Percentiles rank a stretch among this genome's conserved stretches.
phyloP scores from a whole-genome alignment of 37 sponge, comb jelly and placozoan genomes.

The Agelas oroides region DNA sequence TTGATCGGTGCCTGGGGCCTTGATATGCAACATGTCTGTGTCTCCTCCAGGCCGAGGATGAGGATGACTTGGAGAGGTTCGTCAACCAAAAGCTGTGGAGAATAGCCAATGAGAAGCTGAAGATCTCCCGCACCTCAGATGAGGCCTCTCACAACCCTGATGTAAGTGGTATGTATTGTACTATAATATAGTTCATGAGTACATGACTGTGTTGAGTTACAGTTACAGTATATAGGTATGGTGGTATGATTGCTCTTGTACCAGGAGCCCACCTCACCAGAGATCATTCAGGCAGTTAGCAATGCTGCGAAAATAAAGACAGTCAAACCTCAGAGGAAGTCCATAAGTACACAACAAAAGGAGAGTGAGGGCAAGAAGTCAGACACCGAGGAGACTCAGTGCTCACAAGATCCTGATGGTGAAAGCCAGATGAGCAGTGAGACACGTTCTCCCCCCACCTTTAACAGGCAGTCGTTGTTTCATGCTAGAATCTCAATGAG shows the following conservation, averaged over 20 bases:
- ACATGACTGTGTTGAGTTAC: background rate
- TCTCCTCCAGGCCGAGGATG: background rate
- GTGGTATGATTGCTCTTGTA: too few species aligned
- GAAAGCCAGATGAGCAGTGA: too few species aligned
- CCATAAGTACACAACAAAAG: too few species aligned
- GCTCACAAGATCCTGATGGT: too few species aligned
- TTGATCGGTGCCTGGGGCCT: too few species aligned
- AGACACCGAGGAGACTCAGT: too few species aligned
- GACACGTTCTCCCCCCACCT: too few species aligned
- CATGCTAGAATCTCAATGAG: too few species aligned
- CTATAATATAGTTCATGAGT: background rate
- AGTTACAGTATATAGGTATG: too few species aligned
- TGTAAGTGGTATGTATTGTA: background rate
- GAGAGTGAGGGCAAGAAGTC: too few species aligned
- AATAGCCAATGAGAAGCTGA: background rate
- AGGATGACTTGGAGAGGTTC: background rate
- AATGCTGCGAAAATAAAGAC: background rate
- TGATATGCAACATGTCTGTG: too few species aligned
- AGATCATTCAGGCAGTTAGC: conserved; percentile 11
- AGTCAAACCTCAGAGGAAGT: background rate
- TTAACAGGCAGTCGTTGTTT: too few species aligned
- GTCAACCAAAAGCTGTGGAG: conserved; percentile 1
- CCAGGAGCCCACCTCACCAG: conserved; percentile 40
- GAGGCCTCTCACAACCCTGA: background rate
- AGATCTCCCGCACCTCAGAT: background rate